Conservation (phyloP, 2,888 invertebrate species). For the Cheilosia pagana region DNA sequence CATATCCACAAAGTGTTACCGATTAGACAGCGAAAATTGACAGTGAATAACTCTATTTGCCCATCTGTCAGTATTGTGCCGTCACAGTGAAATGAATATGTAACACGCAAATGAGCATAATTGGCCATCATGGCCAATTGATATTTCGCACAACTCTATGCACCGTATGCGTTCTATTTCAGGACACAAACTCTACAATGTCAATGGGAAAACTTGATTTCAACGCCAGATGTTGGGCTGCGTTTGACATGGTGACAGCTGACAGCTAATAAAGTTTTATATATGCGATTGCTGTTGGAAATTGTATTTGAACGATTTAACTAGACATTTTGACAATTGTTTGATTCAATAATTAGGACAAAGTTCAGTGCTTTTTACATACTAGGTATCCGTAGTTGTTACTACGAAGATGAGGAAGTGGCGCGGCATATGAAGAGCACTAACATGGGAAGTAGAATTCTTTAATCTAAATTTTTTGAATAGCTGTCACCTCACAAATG, state of each 20-base stretch:
- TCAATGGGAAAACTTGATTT: slow-evolving; percentile 13
- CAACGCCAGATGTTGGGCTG: background rate
- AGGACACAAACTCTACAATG: slow-evolving; percentile 2
- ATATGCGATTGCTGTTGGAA: background rate
- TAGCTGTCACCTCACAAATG: too few species aligned
- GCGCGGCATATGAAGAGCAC: too few species aligned
- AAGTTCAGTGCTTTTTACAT: too few species aligned
- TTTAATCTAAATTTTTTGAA: too few species aligned
- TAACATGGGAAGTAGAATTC: too few species aligned
- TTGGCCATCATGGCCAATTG: slow-evolving; percentile 40
- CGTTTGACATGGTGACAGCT: background rate
- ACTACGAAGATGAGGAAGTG: too few species aligned
- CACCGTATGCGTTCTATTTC: slow-evolving; percentile 4
- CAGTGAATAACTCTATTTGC: slow-evolving; percentile 54
- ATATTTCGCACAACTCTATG: background rate
- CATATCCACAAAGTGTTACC: background rate
- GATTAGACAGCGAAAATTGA: slow-evolving; percentile 15
- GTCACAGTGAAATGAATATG: slow-evolving; percentile 27
- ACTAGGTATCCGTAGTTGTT: too few species aligned
- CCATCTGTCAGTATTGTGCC: slow-evolving; percentile 44
- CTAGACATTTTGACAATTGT: background rate
- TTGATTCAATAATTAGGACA: too few species aligned
- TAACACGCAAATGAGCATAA: slow-evolving; percentile 37
- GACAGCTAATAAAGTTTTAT: background rate
- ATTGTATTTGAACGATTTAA: background rate